Percentiles rank a stretch among this genome's conserved stretches.
Evolutionary conservation across 2,797 vertebrate species (phyloP).

Genomic region (Myotis vivesi): DNA sequence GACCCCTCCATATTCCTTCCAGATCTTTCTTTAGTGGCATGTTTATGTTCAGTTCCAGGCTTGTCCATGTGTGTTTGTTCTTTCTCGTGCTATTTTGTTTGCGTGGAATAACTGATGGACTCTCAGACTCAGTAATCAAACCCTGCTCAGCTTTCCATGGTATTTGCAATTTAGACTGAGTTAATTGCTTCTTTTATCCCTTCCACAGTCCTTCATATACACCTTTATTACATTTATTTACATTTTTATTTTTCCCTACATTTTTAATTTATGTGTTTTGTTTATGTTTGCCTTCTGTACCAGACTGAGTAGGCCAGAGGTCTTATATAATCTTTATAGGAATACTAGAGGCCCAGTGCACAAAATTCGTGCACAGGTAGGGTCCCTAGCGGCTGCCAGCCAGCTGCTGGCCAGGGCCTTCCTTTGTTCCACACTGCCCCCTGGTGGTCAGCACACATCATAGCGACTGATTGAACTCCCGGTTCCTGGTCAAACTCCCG

Average conservation of each 20-base stretch:
- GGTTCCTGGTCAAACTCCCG: no score
- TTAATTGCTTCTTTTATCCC: background rate
- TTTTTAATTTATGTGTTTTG: background rate
- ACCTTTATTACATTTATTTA: background rate
- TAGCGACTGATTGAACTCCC: no score
- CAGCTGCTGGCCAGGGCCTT: no score
- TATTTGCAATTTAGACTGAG: background rate
- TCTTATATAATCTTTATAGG: background rate
- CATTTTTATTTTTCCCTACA: background rate
- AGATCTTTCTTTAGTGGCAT: background rate
- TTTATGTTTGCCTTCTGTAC: conserved; percentile 11
- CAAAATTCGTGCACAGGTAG: no score
- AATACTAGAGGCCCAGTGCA: background rate
- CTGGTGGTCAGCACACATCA: no score
- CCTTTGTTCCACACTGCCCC: no score
- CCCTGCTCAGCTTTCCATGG: background rate
- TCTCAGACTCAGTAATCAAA: background rate
- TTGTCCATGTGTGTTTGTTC: background rate
- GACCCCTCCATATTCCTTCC: background rate
- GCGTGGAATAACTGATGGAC: background rate
- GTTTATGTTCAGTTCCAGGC: background rate
- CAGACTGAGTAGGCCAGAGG: background rate
- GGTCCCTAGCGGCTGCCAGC: no score
- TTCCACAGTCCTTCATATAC: background rate
- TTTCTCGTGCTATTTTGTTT: background rate